Percentiles rank a stretch among this genome's conserved stretches.
These are phyloP conservation scores for Aphelinus certus DNA, from an alignment of 1,140 invertebrate genomes.

Conservation along the genomic window DNA sequence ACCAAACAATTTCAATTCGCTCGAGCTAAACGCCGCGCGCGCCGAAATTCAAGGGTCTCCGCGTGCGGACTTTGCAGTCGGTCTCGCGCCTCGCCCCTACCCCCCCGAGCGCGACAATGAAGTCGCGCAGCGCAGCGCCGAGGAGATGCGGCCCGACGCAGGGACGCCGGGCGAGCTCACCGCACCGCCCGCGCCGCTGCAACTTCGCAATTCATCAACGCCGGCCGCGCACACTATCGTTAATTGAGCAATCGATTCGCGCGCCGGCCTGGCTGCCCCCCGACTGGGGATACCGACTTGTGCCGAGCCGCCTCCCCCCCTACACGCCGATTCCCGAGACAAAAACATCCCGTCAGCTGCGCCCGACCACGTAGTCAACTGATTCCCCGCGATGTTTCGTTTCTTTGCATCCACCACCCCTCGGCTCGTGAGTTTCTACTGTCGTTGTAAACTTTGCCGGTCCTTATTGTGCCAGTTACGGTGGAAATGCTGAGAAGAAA, in stretches of 20 bases:
- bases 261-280: too few species aligned
- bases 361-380: too few species aligned
- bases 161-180: too few species aligned
- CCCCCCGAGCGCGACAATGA: neutral
- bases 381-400: too few species aligned
- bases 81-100: too few species aligned
- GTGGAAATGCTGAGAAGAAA: too few species aligned
- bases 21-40: neutral
- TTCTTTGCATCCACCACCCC: too few species aligned
- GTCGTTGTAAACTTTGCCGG: too few species aligned
- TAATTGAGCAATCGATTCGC: constrained; percentile 23
- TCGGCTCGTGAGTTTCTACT: too few species aligned
- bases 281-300: too few species aligned
- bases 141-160: neutral
- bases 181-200: constrained; percentile 36
- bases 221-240: constrained; percentile 32
- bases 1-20: neutral
- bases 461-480: too few species aligned
- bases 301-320: too few species aligned
- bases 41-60: constrained; percentile 2
- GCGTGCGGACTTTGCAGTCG: neutral
- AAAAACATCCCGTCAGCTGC: neutral
- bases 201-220: constrained; percentile 52
- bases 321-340: constrained; percentile 3
- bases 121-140: neutral